Evolutionary conservation across 2,797 vertebrate species (phyloP).

Genomic region (Knipowitschia caucasica): DNA sequence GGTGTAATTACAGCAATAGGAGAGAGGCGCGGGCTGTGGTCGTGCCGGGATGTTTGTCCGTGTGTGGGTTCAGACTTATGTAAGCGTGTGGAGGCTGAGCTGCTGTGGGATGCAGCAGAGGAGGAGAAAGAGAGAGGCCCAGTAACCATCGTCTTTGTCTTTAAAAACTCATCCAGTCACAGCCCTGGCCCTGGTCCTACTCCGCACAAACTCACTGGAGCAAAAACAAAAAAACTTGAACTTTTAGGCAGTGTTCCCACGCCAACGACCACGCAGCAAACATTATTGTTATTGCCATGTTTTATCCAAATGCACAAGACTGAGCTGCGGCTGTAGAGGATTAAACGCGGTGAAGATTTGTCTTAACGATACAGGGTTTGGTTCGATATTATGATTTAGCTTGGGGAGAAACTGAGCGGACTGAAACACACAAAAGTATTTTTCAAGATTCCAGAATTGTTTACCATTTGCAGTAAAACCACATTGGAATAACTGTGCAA

Average conservation of each 20-base stretch:
- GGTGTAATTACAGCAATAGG: too few species aligned
- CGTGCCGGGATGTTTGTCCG: constrained; percentile 62
- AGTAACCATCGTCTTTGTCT: constrained; percentile 59
- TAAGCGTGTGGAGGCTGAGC: constrained; percentile 50
- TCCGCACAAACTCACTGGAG: constrained; percentile 46
- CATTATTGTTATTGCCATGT: not conserved
- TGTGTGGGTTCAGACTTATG: constrained; percentile 44
- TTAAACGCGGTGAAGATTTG: too few species aligned
- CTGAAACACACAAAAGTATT: too few species aligned
- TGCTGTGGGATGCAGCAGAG: constrained; percentile 73
- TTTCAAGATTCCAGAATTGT: too few species aligned
- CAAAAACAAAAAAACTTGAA: constrained; percentile 60
- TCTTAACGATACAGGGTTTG: too few species aligned
- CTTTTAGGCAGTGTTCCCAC: constrained; percentile 58
- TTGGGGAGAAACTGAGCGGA: too few species aligned
- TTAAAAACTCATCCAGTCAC: constrained; percentile 36
- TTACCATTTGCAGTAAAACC: too few species aligned
- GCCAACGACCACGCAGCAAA: constrained; percentile 50
- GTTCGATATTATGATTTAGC: too few species aligned
- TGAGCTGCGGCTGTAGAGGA: not conserved
- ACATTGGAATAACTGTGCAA: too few species aligned
- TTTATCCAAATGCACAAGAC: not conserved
- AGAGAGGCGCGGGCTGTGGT: too few species aligned
- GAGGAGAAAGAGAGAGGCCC: constrained; percentile 66
- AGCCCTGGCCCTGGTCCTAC: constrained; percentile 40